Base-by-base conservation (phyloP, 2,888 invertebrate species). In the Oithona nana region DNA sequence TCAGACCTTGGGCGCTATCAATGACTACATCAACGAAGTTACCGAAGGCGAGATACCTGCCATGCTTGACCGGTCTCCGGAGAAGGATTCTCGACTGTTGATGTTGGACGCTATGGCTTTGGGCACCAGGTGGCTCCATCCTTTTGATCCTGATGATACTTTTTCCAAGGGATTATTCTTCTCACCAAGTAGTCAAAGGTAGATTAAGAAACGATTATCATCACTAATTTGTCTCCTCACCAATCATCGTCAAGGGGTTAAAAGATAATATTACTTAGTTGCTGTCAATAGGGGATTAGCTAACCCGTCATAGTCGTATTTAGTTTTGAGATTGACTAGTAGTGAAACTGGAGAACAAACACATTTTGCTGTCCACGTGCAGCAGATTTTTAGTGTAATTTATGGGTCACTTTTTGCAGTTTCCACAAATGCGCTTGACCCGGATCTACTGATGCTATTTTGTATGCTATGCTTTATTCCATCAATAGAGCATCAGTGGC, bases 121-220 rank as follows among this genome's bases (percentile, higher is more conserved):
- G 61, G 66, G 67, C 51, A 69, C 69, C 16, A 64, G 67, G 13
- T 70, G 70, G 70, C 66, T 69, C 31, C 66, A 67, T 51, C 68
- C 68, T 30, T 70, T 70, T 64, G 69, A 69, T 58, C 68, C 67
- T 3, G 64, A 67, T 1, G 66, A 68, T 58, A 70, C 70, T 0
- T 69, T 69, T 30, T 65, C 68, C 22, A 68, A 69, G 48, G 70
- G 69, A 22, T 67, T 68, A 16, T 70, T 70, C 67, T 70, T 66
- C 67, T 66, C 63, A 56, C 66, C 62, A 60, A 67, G 61, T 63
- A 66, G 64, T 63, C 66, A 59, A 68, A 68, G 67, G 67, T 66
- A 52, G 28, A 39, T 22, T 61, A 57, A 56, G n/a, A 29, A 50
- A 20, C 13, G 16, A 1, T 16, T 31, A n/a, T n/a, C n/a, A n/a